These are phyloP conservation scores for Odontothrips loti DNA, from an alignment of 2,888 invertebrate genomes.

Conservation along the genomic window DNA sequence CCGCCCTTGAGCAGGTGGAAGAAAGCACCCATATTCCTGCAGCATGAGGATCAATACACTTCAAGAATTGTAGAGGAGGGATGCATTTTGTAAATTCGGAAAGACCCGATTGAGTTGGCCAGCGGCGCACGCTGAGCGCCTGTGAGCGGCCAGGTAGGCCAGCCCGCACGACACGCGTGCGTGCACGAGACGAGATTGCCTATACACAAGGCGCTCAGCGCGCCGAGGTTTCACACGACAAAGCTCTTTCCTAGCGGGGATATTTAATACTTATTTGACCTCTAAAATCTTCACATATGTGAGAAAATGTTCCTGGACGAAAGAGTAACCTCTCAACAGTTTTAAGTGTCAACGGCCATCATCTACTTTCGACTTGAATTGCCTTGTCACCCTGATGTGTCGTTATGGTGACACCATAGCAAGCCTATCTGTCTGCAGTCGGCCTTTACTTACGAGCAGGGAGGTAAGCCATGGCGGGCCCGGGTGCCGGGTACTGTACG, in stretches of 20 bases:
- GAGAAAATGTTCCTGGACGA: no score
- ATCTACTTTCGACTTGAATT: no score
- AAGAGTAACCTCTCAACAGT: no score
- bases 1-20: constrained; percentile 89
- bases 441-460: neutral
- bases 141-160: neutral
- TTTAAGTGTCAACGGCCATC: no score
- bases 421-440: neutral
- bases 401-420: neutral
- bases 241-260: no score
- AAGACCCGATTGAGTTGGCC: neutral
- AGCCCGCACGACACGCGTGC: no score
- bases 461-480: neutral
- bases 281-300: no score
- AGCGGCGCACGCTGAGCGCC: neutral
- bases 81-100: neutral
- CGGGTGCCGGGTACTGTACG: neutral
- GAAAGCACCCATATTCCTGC: constrained; percentile 72
- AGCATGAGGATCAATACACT: constrained; percentile 35
- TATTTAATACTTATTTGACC: no score
- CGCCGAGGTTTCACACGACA: no score
- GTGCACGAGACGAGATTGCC: no score
- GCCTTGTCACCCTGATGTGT: neutral
- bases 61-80: neutral
- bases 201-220: no score